phyloP scores from a whole-genome alignment of 1,140 invertebrate species.

The Neoseiulus cucumeris region DNA sequence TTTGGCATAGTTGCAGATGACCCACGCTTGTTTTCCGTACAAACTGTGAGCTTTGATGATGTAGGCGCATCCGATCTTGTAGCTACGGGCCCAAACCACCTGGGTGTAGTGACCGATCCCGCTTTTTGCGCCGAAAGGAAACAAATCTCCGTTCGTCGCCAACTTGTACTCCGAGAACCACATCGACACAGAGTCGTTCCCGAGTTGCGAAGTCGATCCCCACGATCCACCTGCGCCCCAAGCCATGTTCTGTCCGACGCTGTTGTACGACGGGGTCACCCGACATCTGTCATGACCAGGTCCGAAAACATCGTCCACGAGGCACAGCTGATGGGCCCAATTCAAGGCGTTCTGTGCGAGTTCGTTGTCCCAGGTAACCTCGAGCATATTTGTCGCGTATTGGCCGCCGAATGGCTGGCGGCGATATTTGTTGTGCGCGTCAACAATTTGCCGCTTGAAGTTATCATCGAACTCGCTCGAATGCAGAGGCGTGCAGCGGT shows the following conservation, averaged over 20 bases:
- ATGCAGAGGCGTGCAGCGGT: neutral
- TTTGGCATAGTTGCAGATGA: neutral
- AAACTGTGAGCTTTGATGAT: neutral
- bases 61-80: conserved; percentile 1
- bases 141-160: neutral
- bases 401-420: neutral
- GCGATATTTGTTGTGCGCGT: neutral
- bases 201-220: neutral
- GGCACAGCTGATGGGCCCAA: neutral
- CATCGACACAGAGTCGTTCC: neutral
- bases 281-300: neutral
- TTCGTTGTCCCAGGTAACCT: neutral
- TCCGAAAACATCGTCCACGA: neutral
- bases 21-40: neutral
- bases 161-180: neutral
- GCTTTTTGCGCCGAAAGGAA: neutral
- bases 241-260: neutral
- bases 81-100: neutral
- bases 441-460: neutral
- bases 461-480: neutral
- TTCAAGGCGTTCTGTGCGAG: neutral
- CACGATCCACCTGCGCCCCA: neutral
- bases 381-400: neutral
- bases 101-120: neutral
- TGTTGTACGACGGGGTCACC: neutral